phyloP scores from a whole-genome alignment of 2,113 vertebrate genomes.

The Tachycineta bicolor region DNA sequence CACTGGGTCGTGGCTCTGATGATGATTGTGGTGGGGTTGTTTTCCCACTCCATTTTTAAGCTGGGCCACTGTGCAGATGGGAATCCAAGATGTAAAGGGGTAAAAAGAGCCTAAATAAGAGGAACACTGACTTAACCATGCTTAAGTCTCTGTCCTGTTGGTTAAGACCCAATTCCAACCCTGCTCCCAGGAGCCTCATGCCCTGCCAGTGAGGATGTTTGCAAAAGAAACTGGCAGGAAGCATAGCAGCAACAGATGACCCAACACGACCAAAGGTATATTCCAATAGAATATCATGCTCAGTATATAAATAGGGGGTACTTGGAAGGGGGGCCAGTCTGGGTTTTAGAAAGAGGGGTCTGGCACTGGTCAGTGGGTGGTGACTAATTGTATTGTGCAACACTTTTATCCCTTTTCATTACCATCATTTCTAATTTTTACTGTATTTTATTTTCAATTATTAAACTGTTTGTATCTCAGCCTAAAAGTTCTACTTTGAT shows the following conservation, averaged over 20 bases:
- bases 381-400: neutral
- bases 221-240: neutral
- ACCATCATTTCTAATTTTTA: neutral
- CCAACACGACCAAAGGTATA: neutral
- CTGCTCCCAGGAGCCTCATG: neutral
- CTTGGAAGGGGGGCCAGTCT: rapidly evolving
- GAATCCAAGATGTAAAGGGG: neutral
- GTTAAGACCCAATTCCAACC: neutral
- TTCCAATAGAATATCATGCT: neutral
- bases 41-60: neutral
- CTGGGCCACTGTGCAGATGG: neutral
- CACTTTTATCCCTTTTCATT: neutral
- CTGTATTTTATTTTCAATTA: neutral
- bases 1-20: neutral
- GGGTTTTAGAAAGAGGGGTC: neutral
- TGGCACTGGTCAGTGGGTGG: neutral
- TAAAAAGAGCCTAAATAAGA: neutral
- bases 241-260: neutral
- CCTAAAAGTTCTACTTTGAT: neutral
- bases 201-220: neutral
- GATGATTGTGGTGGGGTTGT: neutral
- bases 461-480: neutral
- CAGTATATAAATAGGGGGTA: neutral
- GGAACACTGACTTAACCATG: neutral
- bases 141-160: neutral